Percentiles rank a stretch among this genome's conserved stretches.
These are phyloP conservation scores for Argyresthia goedartella DNA, from an alignment of 2,888 invertebrate species.

Conservation along the genomic window DNA sequence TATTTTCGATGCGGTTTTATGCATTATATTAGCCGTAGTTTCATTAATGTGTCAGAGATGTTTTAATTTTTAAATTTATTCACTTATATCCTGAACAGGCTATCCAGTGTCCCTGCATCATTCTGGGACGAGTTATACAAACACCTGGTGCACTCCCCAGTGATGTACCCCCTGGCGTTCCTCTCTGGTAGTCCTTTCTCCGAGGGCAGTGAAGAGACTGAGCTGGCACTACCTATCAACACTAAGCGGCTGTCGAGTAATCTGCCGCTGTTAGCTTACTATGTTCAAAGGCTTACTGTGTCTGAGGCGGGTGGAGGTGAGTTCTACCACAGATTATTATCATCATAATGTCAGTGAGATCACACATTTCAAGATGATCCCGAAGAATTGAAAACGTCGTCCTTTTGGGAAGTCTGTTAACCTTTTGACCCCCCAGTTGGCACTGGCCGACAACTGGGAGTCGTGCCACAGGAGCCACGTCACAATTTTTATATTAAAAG, in stretches of 20 bases:
- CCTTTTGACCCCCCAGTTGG: no score
- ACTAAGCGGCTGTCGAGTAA: slow-evolving; percentile 39
- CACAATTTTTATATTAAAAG: no score
- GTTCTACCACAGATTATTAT: neutral
- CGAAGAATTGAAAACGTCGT: no score
- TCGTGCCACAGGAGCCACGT: no score
- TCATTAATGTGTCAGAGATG: no score
- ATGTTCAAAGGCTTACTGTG: slow-evolving; percentile 42
- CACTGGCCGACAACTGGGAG: no score
- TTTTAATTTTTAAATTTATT: no score
- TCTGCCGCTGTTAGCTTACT: slow-evolving; percentile 43
- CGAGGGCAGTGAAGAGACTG: slow-evolving; percentile 21
- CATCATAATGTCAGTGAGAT: no score
- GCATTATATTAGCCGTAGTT: no score
- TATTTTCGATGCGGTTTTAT: no score
- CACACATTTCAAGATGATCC: no score
- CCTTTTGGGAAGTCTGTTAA: no score
- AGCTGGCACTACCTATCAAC: slow-evolving; percentile 24
- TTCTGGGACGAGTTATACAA: slow-evolving; percentile 55
- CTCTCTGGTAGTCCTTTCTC: slow-evolving; percentile 19
- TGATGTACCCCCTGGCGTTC: slow-evolving; percentile 38
- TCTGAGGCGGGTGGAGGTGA: slow-evolving; percentile 10
- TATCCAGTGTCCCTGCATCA: slow-evolving; percentile 26
- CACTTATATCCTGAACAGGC: neutral
- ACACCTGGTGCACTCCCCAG: slow-evolving; percentile 34